Conservation (phyloP, 2,113 vertebrate genomes). For the Pluvianellus socialis region DNA sequence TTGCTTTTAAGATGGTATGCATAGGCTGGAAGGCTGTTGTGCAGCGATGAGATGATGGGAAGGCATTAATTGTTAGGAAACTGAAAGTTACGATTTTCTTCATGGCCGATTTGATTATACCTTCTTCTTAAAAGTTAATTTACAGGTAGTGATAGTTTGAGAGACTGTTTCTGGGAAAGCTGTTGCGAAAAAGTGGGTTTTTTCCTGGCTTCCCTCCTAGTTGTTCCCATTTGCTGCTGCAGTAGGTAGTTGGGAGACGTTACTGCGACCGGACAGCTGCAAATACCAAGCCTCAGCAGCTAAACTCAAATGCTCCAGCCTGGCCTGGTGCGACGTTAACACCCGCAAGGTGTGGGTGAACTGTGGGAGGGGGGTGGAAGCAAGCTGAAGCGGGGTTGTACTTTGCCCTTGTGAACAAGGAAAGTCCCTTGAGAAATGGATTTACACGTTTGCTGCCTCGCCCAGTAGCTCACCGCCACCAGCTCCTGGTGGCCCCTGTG, state of each 20-base stretch:
- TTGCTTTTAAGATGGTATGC: background rate
- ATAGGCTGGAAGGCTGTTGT: background rate
- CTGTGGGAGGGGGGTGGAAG: background rate
- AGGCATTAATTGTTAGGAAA: background rate
- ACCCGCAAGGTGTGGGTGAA: background rate
- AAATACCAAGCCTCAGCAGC: background rate
- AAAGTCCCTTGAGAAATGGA: background rate
- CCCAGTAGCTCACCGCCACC: background rate
- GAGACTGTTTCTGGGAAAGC: background rate
- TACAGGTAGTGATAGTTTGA: background rate
- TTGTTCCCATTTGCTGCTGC: background rate
- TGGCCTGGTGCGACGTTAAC: background rate
- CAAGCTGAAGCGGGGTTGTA: background rate
- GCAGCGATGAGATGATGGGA: background rate
- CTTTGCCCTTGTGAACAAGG: background rate
- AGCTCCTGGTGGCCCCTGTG: background rate
- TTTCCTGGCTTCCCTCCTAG: background rate
- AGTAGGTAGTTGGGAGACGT: background rate
- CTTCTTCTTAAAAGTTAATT: background rate
- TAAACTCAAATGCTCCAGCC: background rate
- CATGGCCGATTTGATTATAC: background rate
- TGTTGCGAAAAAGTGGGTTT: background rate
- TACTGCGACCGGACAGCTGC: fast-evolving
- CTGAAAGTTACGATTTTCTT: background rate
- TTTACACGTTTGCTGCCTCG: background rate